Conservation (phyloP, 2,888 invertebrate genomes). For the Apamea monoglypha region DNA sequence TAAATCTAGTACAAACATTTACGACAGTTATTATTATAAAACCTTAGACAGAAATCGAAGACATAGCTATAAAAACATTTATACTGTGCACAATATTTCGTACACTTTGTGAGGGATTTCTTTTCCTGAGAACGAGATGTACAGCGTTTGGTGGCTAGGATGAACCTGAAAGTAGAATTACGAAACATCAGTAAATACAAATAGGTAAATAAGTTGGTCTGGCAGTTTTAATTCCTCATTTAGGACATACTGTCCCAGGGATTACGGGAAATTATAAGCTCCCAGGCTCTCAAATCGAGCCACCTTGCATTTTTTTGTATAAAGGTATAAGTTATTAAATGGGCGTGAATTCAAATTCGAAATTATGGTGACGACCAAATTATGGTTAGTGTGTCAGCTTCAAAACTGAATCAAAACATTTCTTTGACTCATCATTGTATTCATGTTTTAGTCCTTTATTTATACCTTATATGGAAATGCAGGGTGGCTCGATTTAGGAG, state of each 20-base stretch:
- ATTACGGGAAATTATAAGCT: not conserved
- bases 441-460: too few species aligned
- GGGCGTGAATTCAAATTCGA: not conserved
- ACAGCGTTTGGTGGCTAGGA: conserved; percentile 82
- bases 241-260: not conserved
- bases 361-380: not conserved
- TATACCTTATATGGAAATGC: not conserved
- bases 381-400: not conserved
- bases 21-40: conserved; percentile 27
- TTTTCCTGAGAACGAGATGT: conserved; percentile 83
- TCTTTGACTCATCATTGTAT: not conserved
- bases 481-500: not conserved
- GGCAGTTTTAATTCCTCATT: not conserved
- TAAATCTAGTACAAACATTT: conserved; percentile 44
- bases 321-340: not conserved
- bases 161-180: conserved; percentile 78
- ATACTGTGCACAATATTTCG: conserved; percentile 80
- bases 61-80: conserved; percentile 27
- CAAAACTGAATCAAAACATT: not conserved
- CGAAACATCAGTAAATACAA: not conserved
- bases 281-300: not conserved
- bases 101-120: conserved; percentile 81
- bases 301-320: not conserved
- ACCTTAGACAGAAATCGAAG: conserved; percentile 43
- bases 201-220: not conserved